Conservation (phyloP, 2,113 vertebrate genomes). For the Oncorhynchus tshawytscha region DNA sequence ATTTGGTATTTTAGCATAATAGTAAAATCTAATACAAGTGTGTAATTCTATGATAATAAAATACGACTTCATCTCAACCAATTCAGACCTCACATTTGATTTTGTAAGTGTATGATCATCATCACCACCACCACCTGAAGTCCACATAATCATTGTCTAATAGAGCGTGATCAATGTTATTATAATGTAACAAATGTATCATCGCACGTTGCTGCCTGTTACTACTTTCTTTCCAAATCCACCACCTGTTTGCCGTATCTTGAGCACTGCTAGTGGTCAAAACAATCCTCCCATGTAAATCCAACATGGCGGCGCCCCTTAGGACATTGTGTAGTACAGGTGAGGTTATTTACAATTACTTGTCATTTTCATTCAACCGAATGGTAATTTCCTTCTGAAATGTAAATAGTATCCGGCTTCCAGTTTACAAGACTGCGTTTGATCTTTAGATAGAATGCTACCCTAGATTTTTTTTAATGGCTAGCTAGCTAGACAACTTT, state of each 20-base stretch:
- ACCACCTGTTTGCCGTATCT: not conserved
- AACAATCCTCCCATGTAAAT: not conserved
- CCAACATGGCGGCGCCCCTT: conserved; percentile 71
- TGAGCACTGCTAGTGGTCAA: conserved; percentile 43
- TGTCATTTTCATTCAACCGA: not conserved
- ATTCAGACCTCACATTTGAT: no score
- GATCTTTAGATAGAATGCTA: no score
- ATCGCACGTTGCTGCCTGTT: no score
- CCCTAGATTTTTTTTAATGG: not conserved
- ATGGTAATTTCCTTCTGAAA: not conserved
- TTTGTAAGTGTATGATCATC: no score
- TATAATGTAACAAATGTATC: no score
- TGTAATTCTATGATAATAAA: no score
- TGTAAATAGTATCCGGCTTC: not conserved
- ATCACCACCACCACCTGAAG: no score
- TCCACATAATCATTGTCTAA: no score
- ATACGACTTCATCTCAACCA: no score
- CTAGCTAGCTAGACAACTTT: not conserved
- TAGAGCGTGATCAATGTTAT: no score
- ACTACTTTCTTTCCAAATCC: not conserved
- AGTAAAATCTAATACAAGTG: no score
- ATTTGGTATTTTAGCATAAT: not conserved
- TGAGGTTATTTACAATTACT: conserved; percentile 45
- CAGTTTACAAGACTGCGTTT: not conserved
- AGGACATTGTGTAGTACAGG: conserved; percentile 63